These are phyloP conservation scores for Astropecten irregularis DNA, from an alignment of 53 echinoderm and acorn worm species.

Conservation along the genomic window DNA sequence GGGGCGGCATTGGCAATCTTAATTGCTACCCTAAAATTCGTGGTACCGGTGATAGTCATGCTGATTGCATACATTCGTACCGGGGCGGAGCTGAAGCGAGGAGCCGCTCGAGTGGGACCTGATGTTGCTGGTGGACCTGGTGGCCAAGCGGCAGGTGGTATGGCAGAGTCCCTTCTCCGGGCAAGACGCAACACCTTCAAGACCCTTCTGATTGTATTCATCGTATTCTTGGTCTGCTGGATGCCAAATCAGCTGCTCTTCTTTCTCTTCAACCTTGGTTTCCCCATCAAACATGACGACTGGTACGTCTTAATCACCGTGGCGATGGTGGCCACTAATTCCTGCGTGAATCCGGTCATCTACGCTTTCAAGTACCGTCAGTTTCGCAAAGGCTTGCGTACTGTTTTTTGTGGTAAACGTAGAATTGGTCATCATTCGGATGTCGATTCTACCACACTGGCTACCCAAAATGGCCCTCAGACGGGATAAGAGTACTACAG, in stretches of 20 bases:
- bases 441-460: too few species aligned
- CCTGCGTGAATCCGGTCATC: conserved; percentile 57
- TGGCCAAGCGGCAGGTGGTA: neutral
- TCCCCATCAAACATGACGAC: neutral
- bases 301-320: neutral
- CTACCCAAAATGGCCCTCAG: too few species aligned
- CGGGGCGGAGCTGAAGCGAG: conserved; percentile 55
- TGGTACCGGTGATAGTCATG: too few species aligned
- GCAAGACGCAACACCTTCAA: conserved; percentile 61
- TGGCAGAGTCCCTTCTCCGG: conserved; percentile 32
- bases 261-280: conserved; percentile 35
- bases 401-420: neutral
- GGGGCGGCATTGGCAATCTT: neutral
- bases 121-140: neutral
- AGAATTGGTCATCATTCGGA: too few species aligned
- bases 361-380: conserved; percentile 61
- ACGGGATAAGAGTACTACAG: too few species aligned
- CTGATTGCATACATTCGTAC: conserved; percentile 58
- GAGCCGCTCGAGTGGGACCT: conserved; percentile 8
- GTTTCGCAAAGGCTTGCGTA: conserved; percentile 42
- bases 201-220: conserved; percentile 56
- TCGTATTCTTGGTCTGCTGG: conserved; percentile 46
- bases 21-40: too few species aligned
- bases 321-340: conserved; percentile 21
- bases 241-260: conserved; percentile 37